Evolutionary conservation across 2,113 vertebrate genomes (phyloP), one percentile per base, ranked within the genome.

Genomic region (Burhinus oedicnemus): DNA sequence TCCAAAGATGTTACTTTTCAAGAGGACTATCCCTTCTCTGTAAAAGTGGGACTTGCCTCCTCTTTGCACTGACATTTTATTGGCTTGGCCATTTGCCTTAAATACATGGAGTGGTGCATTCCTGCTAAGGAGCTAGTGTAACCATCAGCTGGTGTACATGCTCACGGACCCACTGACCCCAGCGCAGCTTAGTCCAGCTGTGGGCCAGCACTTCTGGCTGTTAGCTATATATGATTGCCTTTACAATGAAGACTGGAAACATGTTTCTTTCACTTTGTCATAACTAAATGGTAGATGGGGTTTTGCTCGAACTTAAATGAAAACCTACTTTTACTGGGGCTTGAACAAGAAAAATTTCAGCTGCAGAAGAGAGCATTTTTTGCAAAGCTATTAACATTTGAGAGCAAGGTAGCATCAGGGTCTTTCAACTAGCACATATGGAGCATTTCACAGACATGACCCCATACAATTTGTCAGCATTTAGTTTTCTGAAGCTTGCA

Each of bases 321-420:
- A 94, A 91, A n/a, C 30, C 36, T 77, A 5, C 54, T 80, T 95
- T 87, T 60, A 45, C 22, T 49, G 32, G 8, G 23, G 32, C 78
- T 21, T 55, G 64, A 96, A 77, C 40, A 85, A 70, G 70, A 96
- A 91, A 66, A 80, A 87, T 7, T 47, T 74, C 66, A 80, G 55
- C 81, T 85, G 54, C 58, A 62, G 45, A n/a, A 79, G 30, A 74
- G 16, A 32, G 16, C 29, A 19, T 75, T 70, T 90, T 83, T 92
- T 65, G n/a, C 58, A 70, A 87, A 86, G 40, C 60, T 80, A 2
- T 82, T 61, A 91, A 54, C 54, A 44, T 60, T 66, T 87, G 54
- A 94, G 66, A 88, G 66, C 66, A 90, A 70, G 64, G 40, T 58
- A 76, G 58, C 34, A 19, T 76, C 78, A 74, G 42, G 38, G 32